phyloP scores from a whole-genome alignment of 2,888 invertebrate species.

The Nomada ruficornis region DNA sequence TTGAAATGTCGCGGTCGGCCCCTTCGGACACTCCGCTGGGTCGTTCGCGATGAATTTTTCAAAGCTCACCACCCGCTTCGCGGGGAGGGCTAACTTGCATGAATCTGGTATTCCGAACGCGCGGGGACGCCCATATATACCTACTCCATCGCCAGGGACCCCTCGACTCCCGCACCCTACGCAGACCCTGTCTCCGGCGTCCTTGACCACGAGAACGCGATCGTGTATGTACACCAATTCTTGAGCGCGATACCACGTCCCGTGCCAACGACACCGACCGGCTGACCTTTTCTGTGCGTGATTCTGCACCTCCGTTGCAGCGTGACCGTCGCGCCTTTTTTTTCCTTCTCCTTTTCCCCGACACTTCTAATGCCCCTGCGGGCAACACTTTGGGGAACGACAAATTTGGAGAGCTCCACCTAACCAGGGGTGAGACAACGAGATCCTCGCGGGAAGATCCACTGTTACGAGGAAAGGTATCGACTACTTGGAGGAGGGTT shows the following conservation, averaged over 20 bases:
- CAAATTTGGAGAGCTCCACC: too few species aligned
- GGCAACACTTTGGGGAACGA: too few species aligned
- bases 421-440: too few species aligned
- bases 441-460: not conserved
- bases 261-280: slow-evolving; percentile 24
- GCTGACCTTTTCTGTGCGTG: slow-evolving; percentile 20
- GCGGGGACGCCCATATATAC: slow-evolving; percentile 83
- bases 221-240: slow-evolving; percentile 44
- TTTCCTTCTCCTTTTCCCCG: not conserved
- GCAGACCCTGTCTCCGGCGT: slow-evolving; percentile 62
- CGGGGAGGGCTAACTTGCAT: slow-evolving; percentile 76
- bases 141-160: slow-evolving; percentile 69
- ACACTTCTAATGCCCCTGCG: too few species aligned
- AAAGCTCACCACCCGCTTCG: slow-evolving; percentile 68
- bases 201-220: slow-evolving; percentile 69
- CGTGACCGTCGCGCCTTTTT: not conserved
- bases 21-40: slow-evolving; percentile 22
- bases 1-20: slow-evolving; percentile 30
- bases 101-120: slow-evolving; percentile 84
- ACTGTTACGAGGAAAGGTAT: not conserved
- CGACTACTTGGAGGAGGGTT: too few species aligned
- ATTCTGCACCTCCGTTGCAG: slow-evolving; percentile 28
- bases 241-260: slow-evolving; percentile 10
- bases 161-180: slow-evolving; percentile 68
- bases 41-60: slow-evolving; percentile 65